phyloP scores from a whole-genome alignment of 2,888 invertebrate species.

The Hirtodrosophila histrioides region DNA sequence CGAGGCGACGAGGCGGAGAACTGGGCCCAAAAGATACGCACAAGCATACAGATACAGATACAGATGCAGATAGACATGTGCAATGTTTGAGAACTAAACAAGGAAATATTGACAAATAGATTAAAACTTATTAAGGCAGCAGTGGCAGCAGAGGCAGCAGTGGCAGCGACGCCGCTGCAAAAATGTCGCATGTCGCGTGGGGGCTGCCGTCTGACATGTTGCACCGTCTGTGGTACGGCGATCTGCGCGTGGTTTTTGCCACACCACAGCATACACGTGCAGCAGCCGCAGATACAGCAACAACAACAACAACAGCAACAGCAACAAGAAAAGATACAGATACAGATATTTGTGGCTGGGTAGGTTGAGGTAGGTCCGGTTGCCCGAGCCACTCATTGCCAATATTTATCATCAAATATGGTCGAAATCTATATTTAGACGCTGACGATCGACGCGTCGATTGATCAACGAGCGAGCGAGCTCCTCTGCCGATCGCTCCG shows the following conservation, averaged over 20 bases:
- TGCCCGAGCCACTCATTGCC: conserved; percentile 66
- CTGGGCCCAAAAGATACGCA: conserved; percentile 52
- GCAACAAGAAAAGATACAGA: conserved; percentile 8
- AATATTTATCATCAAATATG: conserved; percentile 80
- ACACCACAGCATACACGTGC: conserved; percentile 58
- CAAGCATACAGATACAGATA: conserved; percentile 30
- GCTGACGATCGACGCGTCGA: conserved; percentile 58
- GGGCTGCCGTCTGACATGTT: conserved; percentile 60
- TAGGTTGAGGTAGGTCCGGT: conserved; percentile 74
- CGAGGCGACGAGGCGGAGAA: conserved; percentile 41
- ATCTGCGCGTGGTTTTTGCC: conserved; percentile 41
- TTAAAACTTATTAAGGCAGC: conserved; percentile 75
- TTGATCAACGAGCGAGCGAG: conserved; percentile 27
- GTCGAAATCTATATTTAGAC: conserved; percentile 80
- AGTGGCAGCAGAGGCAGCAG: conserved; percentile 6
- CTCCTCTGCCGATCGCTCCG: conserved; percentile 27
- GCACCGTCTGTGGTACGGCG: conserved; percentile 45
- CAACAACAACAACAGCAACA: conserved; percentile 8
- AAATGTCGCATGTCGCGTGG: conserved; percentile 64
- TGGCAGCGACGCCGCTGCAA: conserved; percentile 29
- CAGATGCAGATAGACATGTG: conserved; percentile 40
- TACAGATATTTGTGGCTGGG: conserved; percentile 22
- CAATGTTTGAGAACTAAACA: conserved; percentile 75
- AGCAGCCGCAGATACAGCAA: conserved; percentile 26
- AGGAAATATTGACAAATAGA: conserved; percentile 80